Base-by-base conservation (phyloP, 2,797 vertebrate genomes). In the Stomatorhinus walkeri region DNA sequence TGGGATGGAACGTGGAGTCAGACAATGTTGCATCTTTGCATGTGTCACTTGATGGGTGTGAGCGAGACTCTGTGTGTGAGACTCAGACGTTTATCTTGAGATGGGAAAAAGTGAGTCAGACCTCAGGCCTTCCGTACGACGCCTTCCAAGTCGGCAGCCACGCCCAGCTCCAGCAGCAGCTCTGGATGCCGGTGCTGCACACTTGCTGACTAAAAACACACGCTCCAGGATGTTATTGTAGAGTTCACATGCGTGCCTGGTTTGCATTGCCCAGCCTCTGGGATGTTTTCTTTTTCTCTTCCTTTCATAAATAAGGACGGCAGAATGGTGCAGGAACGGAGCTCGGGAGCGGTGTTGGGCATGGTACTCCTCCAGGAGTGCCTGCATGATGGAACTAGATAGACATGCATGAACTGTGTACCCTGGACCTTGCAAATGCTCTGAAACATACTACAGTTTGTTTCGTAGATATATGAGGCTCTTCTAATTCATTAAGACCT, bases 141-240 rank as follows among this genome's bases (percentile, higher is more conserved):
- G 54, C 36, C 49, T 54, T 49, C 85, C 28, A 54, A 87, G 85
- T 59, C 22, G 79, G 64, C 40, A 22, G 36, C 24, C 22, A 7
- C 83, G 86, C 8, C 24, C 24, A 14, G 64, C 12, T 28, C 56
- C 40, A 81, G 68, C 76, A 32, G 40, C 36, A n/a, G 43, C 49
- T 24, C 32, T 68, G 93, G 91, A 92, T 89, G 59, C 87, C 85
- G 90, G 90, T 91, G 92, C 91, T 92, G 90, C 90, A 92, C 91
- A 91, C 88, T 89, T 90, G 89, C 88, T n/a, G 72, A 92, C 93
- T 94, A 93, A 93, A 94, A 95, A 92, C 68, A n/a, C 88, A n/a
- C 88, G 87, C 85, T 92, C 83, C 94, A 93, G 95, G 93, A 95
- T 94, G 93, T 94, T 94, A 91, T 94, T 94, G 81, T 90, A 91